These are phyloP conservation scores for Tonatia bakeri DNA, from an alignment of 2,113 vertebrate genomes.

Conservation along the genomic window DNA sequence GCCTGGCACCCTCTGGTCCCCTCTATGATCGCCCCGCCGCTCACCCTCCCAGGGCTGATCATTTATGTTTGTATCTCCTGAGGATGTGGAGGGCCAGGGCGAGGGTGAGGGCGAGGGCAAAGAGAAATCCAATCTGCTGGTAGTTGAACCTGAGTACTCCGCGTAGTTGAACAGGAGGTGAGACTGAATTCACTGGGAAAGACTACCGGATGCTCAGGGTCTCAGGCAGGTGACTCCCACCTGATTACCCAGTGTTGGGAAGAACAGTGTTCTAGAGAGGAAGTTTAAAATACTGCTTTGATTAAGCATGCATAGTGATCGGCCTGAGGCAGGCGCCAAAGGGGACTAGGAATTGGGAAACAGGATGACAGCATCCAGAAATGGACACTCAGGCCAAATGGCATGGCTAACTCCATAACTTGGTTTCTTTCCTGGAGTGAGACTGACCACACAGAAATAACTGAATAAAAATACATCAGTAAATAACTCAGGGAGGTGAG, in stretches of 20 bases:
- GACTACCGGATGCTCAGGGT: not conserved
- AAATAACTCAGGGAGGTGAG: not conserved
- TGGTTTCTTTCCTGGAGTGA: not conserved
- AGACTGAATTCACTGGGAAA: rapidly evolving
- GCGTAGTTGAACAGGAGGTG: not conserved
- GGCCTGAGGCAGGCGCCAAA: not conserved
- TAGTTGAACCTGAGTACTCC: not conserved
- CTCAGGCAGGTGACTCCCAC: not conserved
- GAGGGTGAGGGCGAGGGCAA: rapidly evolving
- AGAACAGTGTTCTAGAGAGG: not conserved
- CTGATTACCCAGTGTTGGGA: rapidly evolving
- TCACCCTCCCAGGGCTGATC: rapidly evolving
- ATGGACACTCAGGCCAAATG: not conserved
- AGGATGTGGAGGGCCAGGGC: rapidly evolving
- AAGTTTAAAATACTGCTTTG: not conserved
- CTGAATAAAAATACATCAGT: not conserved
- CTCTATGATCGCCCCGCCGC: rapidly evolving
- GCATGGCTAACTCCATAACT: not conserved
- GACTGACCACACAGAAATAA: not conserved
- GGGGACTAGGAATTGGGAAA: not conserved
- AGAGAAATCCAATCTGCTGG: rapidly evolving
- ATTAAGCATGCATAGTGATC: rapidly evolving
- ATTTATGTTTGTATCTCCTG: rapidly evolving
- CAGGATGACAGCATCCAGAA: not conserved
- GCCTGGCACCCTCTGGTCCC: not conserved